Conservation (phyloP, 2,888 invertebrate genomes). For the Protodeltote pygarga region DNA sequence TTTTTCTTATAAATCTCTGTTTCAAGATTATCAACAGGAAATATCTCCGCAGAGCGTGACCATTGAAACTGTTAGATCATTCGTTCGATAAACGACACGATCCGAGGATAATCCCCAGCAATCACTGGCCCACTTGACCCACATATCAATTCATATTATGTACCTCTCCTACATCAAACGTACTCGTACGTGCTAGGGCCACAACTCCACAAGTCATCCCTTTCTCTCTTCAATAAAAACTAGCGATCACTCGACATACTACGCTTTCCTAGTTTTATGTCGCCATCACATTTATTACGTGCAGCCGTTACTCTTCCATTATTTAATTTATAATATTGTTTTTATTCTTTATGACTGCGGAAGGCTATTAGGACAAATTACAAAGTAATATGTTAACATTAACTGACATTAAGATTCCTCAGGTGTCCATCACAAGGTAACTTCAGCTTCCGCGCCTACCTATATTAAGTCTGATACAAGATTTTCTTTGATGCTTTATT, state of each 20-base stretch:
- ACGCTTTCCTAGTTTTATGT: constrained; percentile 11
- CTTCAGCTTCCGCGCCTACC: constrained; percentile 28
- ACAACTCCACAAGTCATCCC: constrained; percentile 26
- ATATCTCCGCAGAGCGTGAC: constrained; percentile 7
- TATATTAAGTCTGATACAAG: constrained; percentile 16
- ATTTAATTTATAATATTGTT: constrained; percentile 34
- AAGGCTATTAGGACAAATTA: constrained; percentile 46
- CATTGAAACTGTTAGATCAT: constrained; percentile 11
- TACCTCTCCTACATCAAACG: constrained; percentile 30
- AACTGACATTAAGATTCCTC: constrained; percentile 43
- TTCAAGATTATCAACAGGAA: background rate
- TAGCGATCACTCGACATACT: constrained; percentile 11
- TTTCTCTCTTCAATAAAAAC: constrained; percentile 21
- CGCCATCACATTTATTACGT: constrained; percentile 27
- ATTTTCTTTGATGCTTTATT: constrained; percentile 20
- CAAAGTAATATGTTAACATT: constrained; percentile 40
- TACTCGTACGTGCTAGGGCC: constrained; percentile 24
- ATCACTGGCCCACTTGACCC: constrained; percentile 45
- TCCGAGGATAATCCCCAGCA: constrained; percentile 41
- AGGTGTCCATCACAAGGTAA: constrained; percentile 34
- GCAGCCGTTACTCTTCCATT: constrained; percentile 20
- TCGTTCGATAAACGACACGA: constrained; percentile 28
- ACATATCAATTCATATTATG: constrained; percentile 45
- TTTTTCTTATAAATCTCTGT: too few species aligned
- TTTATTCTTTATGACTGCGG: constrained; percentile 38